Base-by-base conservation (phyloP, 2,888 invertebrate genomes). In the Macrosiphum euphorbiae region DNA sequence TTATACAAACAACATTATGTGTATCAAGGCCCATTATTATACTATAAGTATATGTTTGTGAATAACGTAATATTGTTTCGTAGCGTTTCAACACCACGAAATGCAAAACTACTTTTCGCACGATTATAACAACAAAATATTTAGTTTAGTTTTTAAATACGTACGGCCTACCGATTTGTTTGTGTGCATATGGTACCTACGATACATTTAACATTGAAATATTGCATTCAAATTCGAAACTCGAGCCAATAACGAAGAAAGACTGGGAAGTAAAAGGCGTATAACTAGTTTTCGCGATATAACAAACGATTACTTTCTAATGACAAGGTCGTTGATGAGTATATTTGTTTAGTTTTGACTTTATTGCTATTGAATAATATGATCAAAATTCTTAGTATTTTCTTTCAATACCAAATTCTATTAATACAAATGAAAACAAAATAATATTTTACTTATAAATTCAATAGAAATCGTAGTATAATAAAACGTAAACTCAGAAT, bases 231-330 rank as follows among this genome's bases (percentile, higher is more conserved):
- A 55, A 85, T 67, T 92, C 41, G 61, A 88, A 78, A 88, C 44
- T 86, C 58, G 8, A 61, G 8, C 50, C 67, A 52, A 52, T 52
- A 61, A 88, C 35, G 24, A 87, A 52, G 41, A 87, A 88, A 88
- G 24, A 92, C 52, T 67, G 41, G 28, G 67, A 94, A 94, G 90
- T 94, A 94, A 94, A 94, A 94, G 93, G 93, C 28, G 50, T 58
- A 50, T 35, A 90, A 94, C 90, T 41, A 86, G 90, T 90, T 90
- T 84, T 52, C 35, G 90, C 90, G 47, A 85, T 90, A 58, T 86
- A 61, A 52, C 47, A 41, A 50, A 35, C 55, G 41, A 50, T 41
- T 50, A 90, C 93, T 94, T 94, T 94, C 93, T 90, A 94, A 61
- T 24, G 52, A 28, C 93, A 94, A 90, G 93, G 93, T 90, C 93